phyloP scores from a whole-genome alignment of 35 echinoderm and acorn worm species.

The Eucidaris tribuloides region DNA sequence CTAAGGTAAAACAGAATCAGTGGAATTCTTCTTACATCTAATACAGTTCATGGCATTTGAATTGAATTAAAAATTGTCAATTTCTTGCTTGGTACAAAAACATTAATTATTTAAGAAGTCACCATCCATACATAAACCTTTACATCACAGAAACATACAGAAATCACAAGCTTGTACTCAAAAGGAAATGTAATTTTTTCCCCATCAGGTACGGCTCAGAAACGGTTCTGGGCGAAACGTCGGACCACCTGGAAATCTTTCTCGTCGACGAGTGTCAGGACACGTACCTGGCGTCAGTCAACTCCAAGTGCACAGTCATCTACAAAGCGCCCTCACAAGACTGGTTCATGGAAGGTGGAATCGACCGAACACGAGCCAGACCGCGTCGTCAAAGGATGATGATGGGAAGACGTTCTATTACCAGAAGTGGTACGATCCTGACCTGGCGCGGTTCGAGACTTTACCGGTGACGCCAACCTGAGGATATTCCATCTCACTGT shows the following conservation, averaged over 20 bases:
- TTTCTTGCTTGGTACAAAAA: too few species aligned
- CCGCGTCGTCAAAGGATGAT: slow-evolving; percentile 66
- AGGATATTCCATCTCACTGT: slow-evolving; percentile 54
- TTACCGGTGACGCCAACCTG: slow-evolving; percentile 11
- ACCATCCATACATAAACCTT: too few species aligned
- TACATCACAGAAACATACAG: too few species aligned
- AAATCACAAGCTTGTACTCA: too few species aligned
- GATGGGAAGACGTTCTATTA: slow-evolving; percentile 96
- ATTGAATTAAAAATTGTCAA: too few species aligned
- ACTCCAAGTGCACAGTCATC: slow-evolving; percentile 84
- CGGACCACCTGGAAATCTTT: slow-evolving; percentile 88
- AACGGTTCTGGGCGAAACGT: slow-evolving; percentile 92
- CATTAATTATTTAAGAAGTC: too few species aligned
- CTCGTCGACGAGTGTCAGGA: slow-evolving; percentile 94
- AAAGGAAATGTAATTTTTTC: too few species aligned
- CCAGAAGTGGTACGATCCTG: slow-evolving; percentile 87
- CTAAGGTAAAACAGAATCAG: too few species aligned
- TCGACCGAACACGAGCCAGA: slow-evolving; percentile 66
- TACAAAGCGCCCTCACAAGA: slow-evolving; percentile 66
- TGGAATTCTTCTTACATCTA: too few species aligned
- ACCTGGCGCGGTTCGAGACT: slow-evolving; percentile 75
- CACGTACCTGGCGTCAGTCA: slow-evolving; percentile 85
- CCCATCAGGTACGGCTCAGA: slow-evolving; percentile 94
- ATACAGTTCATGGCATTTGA: too few species aligned
- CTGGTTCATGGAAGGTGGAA: slow-evolving; percentile 84